These are phyloP conservation scores for Cataglyphis altisquamis DNA, from an alignment of 2,888 invertebrate genomes.

Conservation along the genomic window DNA sequence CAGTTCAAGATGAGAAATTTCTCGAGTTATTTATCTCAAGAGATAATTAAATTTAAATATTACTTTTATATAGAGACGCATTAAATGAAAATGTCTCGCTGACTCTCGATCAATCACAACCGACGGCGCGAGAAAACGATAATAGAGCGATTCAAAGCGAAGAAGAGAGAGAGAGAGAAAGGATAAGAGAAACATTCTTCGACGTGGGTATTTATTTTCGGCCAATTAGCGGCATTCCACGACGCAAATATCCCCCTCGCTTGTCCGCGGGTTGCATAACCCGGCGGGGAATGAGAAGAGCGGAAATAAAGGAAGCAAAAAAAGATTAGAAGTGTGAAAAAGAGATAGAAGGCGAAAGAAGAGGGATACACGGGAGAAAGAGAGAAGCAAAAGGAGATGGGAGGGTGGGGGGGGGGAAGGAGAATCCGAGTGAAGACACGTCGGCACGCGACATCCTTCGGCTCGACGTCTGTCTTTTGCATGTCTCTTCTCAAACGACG, in stretches of 20 bases:
- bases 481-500: slow-evolving; percentile 14
- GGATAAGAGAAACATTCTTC: slow-evolving; percentile 44
- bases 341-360: slow-evolving; percentile 25
- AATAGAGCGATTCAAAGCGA: slow-evolving; percentile 39
- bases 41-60: not conserved
- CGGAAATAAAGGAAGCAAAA: slow-evolving; percentile 50
- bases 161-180: slow-evolving; percentile 27
- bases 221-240: slow-evolving; percentile 83
- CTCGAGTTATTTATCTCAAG: not conserved
- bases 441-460: slow-evolving; percentile 73
- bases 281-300: slow-evolving; percentile 73
- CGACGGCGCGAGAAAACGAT: slow-evolving; percentile 11
- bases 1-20: not conserved
- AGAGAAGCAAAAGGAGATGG: not conserved
- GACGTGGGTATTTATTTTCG: slow-evolving; percentile 82
- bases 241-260: slow-evolving; percentile 78
- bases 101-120: slow-evolving; percentile 25
- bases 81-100: slow-evolving; percentile 5
- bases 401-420: not conserved
- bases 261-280: slow-evolving; percentile 80
- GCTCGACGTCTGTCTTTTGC: slow-evolving; percentile 22
- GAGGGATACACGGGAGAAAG: slow-evolving; percentile 53
- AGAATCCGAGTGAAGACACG: slow-evolving; percentile 54
- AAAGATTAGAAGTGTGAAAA: slow-evolving; percentile 38
- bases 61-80: not conserved